Conservation (phyloP, 2,113 vertebrate species). For the Talpa occidentalis region DNA sequence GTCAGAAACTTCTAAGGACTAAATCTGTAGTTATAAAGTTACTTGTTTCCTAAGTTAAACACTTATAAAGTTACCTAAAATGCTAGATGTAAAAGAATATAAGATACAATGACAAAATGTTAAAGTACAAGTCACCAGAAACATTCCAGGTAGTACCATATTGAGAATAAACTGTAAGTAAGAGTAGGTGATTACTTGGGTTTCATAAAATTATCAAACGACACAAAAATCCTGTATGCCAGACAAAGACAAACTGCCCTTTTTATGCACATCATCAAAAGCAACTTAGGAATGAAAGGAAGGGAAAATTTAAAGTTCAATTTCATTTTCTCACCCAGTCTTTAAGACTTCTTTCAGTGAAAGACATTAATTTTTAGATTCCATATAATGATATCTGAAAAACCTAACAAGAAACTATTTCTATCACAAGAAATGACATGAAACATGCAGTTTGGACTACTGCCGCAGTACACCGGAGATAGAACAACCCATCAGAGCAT, state of each 20-base stretch:
- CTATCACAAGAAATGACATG: neutral
- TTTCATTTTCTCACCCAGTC: constrained; percentile 35
- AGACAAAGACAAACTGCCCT: neutral
- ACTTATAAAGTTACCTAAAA: constrained; percentile 30
- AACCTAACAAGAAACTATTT: constrained; percentile 21
- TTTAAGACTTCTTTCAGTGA: constrained; percentile 28
- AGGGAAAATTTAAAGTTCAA: neutral
- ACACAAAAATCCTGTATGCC: constrained; percentile 19
- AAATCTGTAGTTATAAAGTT: constrained; percentile 35
- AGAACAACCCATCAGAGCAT: neutral
- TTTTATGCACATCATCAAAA: constrained; percentile 35
- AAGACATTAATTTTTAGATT: constrained; percentile 21
- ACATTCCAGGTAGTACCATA: neutral
- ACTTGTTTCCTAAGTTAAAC: constrained; percentile 15
- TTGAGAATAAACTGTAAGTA: neutral
- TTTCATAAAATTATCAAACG: constrained; percentile 17
- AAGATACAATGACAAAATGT: neutral
- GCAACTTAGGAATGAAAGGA: constrained; percentile 37
- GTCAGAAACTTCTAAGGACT: neutral
- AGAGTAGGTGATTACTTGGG: constrained; percentile 7
- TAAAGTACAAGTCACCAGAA: neutral
- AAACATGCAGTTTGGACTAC: neutral
- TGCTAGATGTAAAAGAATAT: constrained; percentile 8
- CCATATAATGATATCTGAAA: neutral
- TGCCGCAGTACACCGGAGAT: neutral